Percentiles rank a stretch among this genome's conserved stretches.
Conservation (phyloP, 1,140 invertebrate species). For the Drosophila ironensis region DNA sequence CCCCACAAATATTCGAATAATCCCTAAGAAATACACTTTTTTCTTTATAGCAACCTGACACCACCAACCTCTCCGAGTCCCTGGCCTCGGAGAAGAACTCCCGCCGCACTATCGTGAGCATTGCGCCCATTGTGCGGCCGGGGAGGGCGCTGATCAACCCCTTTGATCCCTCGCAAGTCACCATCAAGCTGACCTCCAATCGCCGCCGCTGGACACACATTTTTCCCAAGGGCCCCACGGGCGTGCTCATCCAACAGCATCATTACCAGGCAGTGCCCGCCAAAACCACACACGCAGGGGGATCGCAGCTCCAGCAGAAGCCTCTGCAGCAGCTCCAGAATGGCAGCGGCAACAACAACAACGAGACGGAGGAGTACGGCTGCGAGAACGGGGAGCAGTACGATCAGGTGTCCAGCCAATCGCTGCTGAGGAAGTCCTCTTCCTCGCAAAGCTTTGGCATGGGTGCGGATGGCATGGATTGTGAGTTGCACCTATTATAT, state of each 20-base stretch:
- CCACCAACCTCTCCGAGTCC: constrained; percentile 69
- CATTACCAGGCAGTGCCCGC: constrained; percentile 93
- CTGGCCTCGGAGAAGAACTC: constrained; percentile 81
- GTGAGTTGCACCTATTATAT: constrained; percentile 28
- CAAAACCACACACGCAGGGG: constrained; percentile 1
- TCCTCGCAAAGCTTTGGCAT: constrained; percentile 42
- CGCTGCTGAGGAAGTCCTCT: constrained; percentile 46
- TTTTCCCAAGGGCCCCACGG: constrained; percentile 96
- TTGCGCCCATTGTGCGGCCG: constrained; percentile 85
- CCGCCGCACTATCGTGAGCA: constrained; percentile 67
- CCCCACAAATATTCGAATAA: too few species aligned
- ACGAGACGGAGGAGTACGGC: constrained; percentile 48
- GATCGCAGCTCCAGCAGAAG: constrained; percentile 6
- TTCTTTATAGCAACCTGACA: constrained; percentile 36
- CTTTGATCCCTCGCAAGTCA: constrained; percentile 98
- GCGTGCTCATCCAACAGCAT: constrained; percentile 95
- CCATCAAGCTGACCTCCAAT: constrained; percentile 98
- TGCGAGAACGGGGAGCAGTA: constrained; percentile 40
- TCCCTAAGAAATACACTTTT: neutral
- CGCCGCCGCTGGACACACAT: constrained; percentile 98
- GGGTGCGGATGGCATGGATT: constrained; percentile 59
- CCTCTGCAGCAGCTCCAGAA: constrained; percentile 18
- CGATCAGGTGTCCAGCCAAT: constrained; percentile 63
- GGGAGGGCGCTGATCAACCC: constrained; percentile 95
- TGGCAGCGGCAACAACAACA: constrained; percentile 47